Base-by-base conservation (phyloP, 2,888 invertebrate genomes). In the Mythimna pallens region DNA sequence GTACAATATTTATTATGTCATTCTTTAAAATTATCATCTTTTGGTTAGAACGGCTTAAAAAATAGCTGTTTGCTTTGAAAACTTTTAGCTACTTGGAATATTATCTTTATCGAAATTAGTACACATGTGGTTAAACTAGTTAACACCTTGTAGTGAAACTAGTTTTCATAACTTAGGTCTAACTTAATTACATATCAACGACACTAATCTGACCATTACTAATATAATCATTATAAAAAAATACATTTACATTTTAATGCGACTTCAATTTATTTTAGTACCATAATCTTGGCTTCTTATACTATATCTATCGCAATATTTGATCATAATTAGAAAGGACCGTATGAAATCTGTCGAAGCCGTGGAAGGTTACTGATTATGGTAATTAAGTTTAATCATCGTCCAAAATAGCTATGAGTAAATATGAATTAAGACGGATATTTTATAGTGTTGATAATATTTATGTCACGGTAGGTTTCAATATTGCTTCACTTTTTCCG, bases 1-100 rank as follows among this genome's bases (percentile, higher is more conserved):
- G 52, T 59, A 50, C n/a, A 43, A 47, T 57, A 63, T 50, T 17
- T 9, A 55, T 81, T 73, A 63, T 78, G 59, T 70, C 59, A 78
- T 81, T 50, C 22, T 57, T 70, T 68, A 57, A 73, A 65, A 58
- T 22, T 10, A 68, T 66, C 61, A 62, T 25, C 62, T 74, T 74
- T 78, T 62, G 12, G 10, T 67, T 34, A 34, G 58, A 58, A 58
- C 0, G 34, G n/a, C 10, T 58, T 20, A 58, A 58, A 58, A 57
- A 20, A 34, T 20, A 10, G n/a, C 34, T 58, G 6, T n/a, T 58
- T 58, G 9, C 58, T 58, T 58, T 58, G 58, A n/a, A n/a, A 20
- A 34, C 20, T 20, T 58, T 9, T 10, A 30, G n/a, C 14, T 61
- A 61, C 40, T 69, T 62, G 22, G 14, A 74, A 40, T 30, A 62